Evolutionary conservation across 1,140 invertebrate species (phyloP).

Genomic region (Brachionus koreanus): DNA sequence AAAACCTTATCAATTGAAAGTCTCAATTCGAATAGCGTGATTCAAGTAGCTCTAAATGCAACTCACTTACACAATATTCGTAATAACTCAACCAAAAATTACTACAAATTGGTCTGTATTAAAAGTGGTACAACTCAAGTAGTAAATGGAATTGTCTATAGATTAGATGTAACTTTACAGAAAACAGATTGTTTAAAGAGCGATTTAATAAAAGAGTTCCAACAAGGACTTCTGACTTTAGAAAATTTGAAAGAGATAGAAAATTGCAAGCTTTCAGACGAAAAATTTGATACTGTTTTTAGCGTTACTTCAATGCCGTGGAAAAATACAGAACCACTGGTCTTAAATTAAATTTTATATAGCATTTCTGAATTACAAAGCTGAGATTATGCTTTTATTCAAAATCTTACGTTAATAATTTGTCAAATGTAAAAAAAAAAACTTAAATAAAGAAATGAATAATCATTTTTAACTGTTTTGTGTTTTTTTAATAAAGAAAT

Average conservation of each 20-base stretch:
- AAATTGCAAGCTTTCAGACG: neutral
- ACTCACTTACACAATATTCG: neutral
- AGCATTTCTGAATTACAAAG: neutral
- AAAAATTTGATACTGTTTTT: neutral
- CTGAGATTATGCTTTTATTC: neutral
- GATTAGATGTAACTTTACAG: slow-evolving; percentile 2
- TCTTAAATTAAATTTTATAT: neutral
- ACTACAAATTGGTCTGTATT: neutral
- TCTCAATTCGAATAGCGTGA: neutral
- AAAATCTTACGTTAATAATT: neutral
- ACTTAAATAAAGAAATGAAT: too few relatives aligned
- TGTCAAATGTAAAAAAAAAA: too few relatives aligned
- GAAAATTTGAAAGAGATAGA: neutral
- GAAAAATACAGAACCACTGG: neutral
- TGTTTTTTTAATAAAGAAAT: too few relatives aligned
- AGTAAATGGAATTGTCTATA: neutral
- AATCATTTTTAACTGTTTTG: too few relatives aligned
- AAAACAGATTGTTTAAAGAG: neutral
- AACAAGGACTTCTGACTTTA: neutral
- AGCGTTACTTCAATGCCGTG: neutral
- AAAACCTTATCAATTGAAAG: neutral
- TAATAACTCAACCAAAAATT: slow-evolving; percentile 18
- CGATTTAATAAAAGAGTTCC: neutral
- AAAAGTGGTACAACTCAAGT: slow-evolving; percentile 22
- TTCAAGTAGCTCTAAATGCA: neutral